Evolutionary conservation across 2,888 invertebrate species (phyloP).

Genomic region (Noctuana brunneofusca): DNA sequence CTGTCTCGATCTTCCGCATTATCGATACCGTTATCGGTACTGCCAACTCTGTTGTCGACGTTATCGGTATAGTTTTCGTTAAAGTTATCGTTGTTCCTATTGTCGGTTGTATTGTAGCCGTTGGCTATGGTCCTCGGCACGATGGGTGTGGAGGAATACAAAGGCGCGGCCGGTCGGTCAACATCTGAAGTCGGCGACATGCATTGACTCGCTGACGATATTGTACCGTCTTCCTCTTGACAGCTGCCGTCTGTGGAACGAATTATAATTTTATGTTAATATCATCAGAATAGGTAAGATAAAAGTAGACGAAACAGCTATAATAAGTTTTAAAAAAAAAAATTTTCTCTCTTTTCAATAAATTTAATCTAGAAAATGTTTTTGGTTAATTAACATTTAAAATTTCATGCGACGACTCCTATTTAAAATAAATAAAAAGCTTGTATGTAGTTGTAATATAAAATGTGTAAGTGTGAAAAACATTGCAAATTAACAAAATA

Average conservation of each 20-base stretch:
- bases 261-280: not conserved
- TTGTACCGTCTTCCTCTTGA: conserved; percentile 66
- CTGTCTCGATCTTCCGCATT: not conserved
- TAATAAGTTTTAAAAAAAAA: too few relatives aligned
- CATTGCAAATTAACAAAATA: not conserved
- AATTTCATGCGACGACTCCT: not conserved
- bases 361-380: too few relatives aligned
- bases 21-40: conserved; percentile 25
- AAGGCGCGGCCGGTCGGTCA: conserved; percentile 42
- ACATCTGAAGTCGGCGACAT: conserved; percentile 59
- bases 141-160: conserved; percentile 59
- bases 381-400: too few relatives aligned
- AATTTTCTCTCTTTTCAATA: too few relatives aligned
- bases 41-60: conserved; percentile 15
- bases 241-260: conserved; percentile 60
- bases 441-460: not conserved
- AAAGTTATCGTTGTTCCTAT: not conserved
- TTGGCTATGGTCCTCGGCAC: conserved; percentile 51
- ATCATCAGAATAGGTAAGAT: not conserved
- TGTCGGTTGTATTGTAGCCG: conserved; percentile 50
- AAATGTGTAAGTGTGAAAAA: not conserved
- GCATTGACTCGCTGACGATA: conserved; percentile 72
- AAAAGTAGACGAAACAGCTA: too few relatives aligned
- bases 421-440: not conserved
- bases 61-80: conserved; percentile 18